Percentiles rank a stretch among this genome's conserved stretches.
Evolutionary conservation across 2,888 invertebrate genomes (phyloP).

Genomic region (Cheilosia soror): DNA sequence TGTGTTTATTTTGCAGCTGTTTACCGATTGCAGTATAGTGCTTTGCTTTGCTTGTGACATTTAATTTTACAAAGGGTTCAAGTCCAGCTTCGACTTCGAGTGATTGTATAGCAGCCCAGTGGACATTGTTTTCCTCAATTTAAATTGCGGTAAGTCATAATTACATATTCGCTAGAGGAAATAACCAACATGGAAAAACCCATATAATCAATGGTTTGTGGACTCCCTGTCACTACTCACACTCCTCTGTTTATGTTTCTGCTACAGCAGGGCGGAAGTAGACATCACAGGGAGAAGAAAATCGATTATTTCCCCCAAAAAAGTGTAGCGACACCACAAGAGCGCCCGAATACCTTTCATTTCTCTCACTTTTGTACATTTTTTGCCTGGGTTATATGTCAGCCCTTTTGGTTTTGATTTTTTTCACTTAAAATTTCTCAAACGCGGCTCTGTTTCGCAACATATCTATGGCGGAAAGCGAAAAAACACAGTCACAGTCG

Average conservation of each 20-base stretch:
- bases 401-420: slow-evolving; percentile 42
- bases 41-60: slow-evolving; percentile 49
- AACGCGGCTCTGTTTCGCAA: slow-evolving; percentile 12
- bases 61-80: slow-evolving; percentile 28
- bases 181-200: slow-evolving; percentile 18
- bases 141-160: slow-evolving; percentile 58
- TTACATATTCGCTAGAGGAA: slow-evolving; percentile 25
- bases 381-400: slow-evolving; percentile 42
- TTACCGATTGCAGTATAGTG: slow-evolving; percentile 48
- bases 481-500: slow-evolving; percentile 21
- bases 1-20: slow-evolving; percentile 71
- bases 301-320: slow-evolving; percentile 67
- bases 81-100: neutral
- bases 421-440: slow-evolving; percentile 17
- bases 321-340: slow-evolving; percentile 51
- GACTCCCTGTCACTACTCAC: slow-evolving; percentile 7
- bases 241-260: slow-evolving; percentile 57
- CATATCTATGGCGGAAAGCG: neutral
- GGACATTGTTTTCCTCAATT: slow-evolving; percentile 25
- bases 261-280: slow-evolving; percentile 66
- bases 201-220: slow-evolving; percentile 41
- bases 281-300: slow-evolving; percentile 71
- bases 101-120: neutral
- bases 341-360: slow-evolving; percentile 51
- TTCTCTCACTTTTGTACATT: slow-evolving; percentile 16